Base-by-base conservation (phyloP, 2,113 vertebrate species). In the Pteronura brasiliensis region DNA sequence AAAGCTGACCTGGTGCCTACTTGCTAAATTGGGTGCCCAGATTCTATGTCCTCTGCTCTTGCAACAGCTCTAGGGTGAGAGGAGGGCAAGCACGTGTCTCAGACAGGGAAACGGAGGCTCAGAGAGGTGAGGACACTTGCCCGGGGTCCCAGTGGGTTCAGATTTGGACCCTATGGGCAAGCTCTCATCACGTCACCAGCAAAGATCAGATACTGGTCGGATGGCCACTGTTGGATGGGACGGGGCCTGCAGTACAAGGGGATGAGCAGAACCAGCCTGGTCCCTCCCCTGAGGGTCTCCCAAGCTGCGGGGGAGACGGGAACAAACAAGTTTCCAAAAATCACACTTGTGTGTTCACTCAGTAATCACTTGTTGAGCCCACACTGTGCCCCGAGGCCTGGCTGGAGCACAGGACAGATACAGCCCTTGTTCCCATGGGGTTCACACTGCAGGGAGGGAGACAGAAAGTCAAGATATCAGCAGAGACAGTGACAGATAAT, bases 231-330 rank as follows among this genome's bases (percentile, higher is more conserved):
- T 42, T 29, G 72, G n/a, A 23, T 6, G 21, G 0, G 31, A 15
- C 49, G 1, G 9, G 71, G 39, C 17, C 36, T 34, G 2, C 6
- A 20, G 20, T 12, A n/a, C 44, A 42, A 18, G 79, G 67, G 3
- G 7, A 44, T 14, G 6, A 85, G 67, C 65, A 65, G 72, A 95
- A 34, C n/a, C 20, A 34, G 80, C n/a, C 21, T 4, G 13, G 47
- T 52, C 47, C n/a, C 11, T 90, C n/a, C 14, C 80, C 83, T 14
- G 0, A 18, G 42, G 36, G 34, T 29, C 21, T 34, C 52, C 47
- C n/a, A 0, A n/a, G 14, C 52, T 9, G 0, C 29, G 4, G 55
- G 12, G 6, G 31, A 82, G 55, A 55, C 21, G 3, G 34, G 42
- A 77, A 63, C 3, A 12, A 42, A 55, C n/a, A 76, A 1, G 15